Evolutionary conservation across 2,797 vertebrate genomes (phyloP).

Genomic region (Pogoniulus pusillus): DNA sequence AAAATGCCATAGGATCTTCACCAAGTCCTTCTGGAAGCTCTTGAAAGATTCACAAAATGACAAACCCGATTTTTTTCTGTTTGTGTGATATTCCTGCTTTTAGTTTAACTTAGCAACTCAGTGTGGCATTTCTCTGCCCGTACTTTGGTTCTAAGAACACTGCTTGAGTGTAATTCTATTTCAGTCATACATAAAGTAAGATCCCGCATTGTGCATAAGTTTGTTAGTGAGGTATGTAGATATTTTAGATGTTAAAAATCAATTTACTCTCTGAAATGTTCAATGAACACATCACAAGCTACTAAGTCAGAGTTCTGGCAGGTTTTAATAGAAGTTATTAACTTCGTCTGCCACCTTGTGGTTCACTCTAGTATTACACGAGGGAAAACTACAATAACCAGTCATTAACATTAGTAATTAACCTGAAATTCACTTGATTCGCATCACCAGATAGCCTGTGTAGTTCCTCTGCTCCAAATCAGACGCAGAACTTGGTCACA

Average conservation of each 20-base stretch:
- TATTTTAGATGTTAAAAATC: conserved; percentile 40
- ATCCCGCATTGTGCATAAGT: neutral
- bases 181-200: neutral
- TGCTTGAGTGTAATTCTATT: neutral
- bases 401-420: neutral
- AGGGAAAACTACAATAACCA: conserved; percentile 1
- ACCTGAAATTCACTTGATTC: neutral
- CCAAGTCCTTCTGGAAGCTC: neutral
- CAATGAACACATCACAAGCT: conserved; percentile 42
- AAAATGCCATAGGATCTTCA: neutral
- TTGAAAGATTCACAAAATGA: conserved; percentile 17
- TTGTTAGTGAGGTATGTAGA: conserved; percentile 20
- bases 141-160: neutral
- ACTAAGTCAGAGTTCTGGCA: conserved; percentile 5
- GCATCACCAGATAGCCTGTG: conserved; percentile 4
- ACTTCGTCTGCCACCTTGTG: conserved; percentile 82
- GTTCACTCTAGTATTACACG: conserved; percentile 73
- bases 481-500: neutral
- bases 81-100: conserved; percentile 1
- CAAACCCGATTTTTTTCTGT: neutral
- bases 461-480: neutral
- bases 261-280: conserved; percentile 44
- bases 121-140: neutral
- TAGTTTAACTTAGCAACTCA: conserved; percentile 1
- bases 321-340: conserved; percentile 74